A percentile compares a stretch with the other conserved stretches of the same genome.
Evolutionary conservation across 2,113 vertebrate species (phyloP).

Genomic region (Tragelaphus imberbis): DNA sequence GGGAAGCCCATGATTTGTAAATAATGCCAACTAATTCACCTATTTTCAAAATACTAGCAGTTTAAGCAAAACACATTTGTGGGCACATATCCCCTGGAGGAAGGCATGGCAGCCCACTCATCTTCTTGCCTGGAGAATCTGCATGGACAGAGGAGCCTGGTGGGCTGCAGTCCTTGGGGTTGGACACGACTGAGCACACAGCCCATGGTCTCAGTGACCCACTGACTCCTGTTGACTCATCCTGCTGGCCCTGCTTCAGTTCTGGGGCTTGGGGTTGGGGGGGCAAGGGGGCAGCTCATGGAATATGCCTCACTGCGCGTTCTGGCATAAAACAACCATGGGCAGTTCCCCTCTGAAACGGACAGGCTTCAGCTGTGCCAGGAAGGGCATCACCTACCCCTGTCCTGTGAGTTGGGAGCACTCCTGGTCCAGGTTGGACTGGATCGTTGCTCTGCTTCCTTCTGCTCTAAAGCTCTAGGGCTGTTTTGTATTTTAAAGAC

Average conservation of each 20-base stretch:
- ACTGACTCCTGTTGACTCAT: not conserved
- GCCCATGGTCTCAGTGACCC: not conserved
- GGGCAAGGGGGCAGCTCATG: accelerated
- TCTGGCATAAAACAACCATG: too few relatives aligned
- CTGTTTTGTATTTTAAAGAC: not conserved
- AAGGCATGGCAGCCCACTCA: not conserved
- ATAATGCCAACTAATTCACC: not conserved
- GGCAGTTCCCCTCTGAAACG: not conserved
- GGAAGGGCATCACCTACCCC: accelerated
- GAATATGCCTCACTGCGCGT: not conserved
- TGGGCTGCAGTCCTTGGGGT: not conserved
- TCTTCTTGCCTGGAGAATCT: not conserved
- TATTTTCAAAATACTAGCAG: not conserved
- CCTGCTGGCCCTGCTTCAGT: not conserved
- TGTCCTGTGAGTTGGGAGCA: not conserved
- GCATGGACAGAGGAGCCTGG: not conserved
- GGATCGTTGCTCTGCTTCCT: not conserved
- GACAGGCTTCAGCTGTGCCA: not conserved
- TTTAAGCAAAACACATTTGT: not conserved
- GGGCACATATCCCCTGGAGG: not conserved
- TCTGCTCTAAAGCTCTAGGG: not conserved
- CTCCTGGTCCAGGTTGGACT: not conserved
- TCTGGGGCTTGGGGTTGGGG: accelerated
- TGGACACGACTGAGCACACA: not conserved
- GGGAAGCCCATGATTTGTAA: not conserved